Evolutionary conservation across 2,888 invertebrate species (phyloP).

Genomic region (Macaria liturata): DNA sequence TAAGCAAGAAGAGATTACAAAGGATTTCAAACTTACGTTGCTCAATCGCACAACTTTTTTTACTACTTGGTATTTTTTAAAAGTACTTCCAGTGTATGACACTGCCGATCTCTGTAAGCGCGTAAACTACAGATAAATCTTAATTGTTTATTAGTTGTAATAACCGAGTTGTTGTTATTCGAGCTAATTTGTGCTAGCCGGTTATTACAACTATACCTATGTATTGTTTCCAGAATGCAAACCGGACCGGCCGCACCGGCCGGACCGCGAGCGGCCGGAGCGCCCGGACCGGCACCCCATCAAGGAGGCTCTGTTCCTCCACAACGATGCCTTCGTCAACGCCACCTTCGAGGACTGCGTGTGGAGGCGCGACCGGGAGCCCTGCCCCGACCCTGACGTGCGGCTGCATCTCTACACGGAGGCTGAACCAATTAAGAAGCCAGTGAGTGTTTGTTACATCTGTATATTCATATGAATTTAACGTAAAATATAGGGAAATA

Average conservation of each 20-base stretch:
- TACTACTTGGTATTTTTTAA: too few relatives aligned
- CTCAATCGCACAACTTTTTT: too few relatives aligned
- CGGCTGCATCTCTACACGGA: slow-evolving; percentile 86
- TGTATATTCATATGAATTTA: background rate
- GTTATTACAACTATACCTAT: background rate
- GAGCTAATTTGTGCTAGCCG: too few relatives aligned
- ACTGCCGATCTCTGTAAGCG: too few relatives aligned
- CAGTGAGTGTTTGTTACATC: slow-evolving; percentile 51
- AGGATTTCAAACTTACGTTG: too few relatives aligned
- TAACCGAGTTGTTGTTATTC: too few relatives aligned
- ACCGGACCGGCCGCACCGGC: slow-evolving; percentile 3
- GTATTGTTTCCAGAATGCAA: slow-evolving; percentile 9
- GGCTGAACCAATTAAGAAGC: slow-evolving; percentile 73
- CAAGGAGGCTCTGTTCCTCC: slow-evolving; percentile 85
- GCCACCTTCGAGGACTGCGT: slow-evolving; percentile 86
- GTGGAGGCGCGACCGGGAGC: slow-evolving; percentile 86
- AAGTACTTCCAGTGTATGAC: too few relatives aligned
- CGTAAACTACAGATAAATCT: too few relatives aligned
- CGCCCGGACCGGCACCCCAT: slow-evolving; percentile 73
- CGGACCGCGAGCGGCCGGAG: slow-evolving; percentile 30
- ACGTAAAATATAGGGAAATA: too few relatives aligned
- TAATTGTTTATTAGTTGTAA: too few relatives aligned
- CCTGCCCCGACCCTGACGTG: slow-evolving; percentile 89
- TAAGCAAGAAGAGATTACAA: too few relatives aligned
- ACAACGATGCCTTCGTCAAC: slow-evolving; percentile 82